A percentile compares a stretch with the other conserved stretches of the same genome.
Conservation (phyloP, 2,888 invertebrate genomes). For the Pristionchus mayeri region DNA sequence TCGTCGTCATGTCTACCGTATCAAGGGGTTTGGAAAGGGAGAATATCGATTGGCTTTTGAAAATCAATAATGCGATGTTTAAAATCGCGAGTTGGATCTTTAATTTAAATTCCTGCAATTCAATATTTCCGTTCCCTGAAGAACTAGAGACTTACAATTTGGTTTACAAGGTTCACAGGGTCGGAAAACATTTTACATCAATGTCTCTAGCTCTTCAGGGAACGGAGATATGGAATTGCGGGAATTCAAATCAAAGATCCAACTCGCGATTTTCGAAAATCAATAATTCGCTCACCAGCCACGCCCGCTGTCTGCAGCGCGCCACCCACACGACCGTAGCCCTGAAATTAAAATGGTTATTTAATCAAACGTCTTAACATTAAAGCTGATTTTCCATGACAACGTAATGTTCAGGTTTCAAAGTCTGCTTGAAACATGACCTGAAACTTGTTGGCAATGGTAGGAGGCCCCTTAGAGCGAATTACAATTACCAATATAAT, state of each 20-base stretch:
- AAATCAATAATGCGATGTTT: too few species aligned
- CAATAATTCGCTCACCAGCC: slow-evolving; percentile 6
- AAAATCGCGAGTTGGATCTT: too few species aligned
- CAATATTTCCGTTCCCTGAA: too few species aligned
- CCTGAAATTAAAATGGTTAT: background rate
- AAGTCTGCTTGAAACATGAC: background rate
- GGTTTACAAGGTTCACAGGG: too few species aligned
- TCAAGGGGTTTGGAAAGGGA: background rate
- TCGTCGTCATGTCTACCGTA: background rate
- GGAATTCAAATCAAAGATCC: background rate
- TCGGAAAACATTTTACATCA: too few species aligned
- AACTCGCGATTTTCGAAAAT: slow-evolving; percentile 22
- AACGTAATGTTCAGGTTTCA: background rate
- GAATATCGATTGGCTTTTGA: too few species aligned
- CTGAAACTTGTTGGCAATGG: background rate
- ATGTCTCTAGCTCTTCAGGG: too few species aligned
- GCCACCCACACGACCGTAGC: slow-evolving; percentile 35
- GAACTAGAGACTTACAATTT: too few species aligned
- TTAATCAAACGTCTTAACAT: too few species aligned
- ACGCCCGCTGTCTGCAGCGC: slow-evolving; percentile 36
- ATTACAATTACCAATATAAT: background rate
- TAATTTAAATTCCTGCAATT: too few species aligned
- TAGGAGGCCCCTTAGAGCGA: too few species aligned
- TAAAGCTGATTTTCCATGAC: background rate
- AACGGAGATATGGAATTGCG: background rate